Conservation (phyloP, 1,140 invertebrate species). For the Drosophila virilis region DNA sequence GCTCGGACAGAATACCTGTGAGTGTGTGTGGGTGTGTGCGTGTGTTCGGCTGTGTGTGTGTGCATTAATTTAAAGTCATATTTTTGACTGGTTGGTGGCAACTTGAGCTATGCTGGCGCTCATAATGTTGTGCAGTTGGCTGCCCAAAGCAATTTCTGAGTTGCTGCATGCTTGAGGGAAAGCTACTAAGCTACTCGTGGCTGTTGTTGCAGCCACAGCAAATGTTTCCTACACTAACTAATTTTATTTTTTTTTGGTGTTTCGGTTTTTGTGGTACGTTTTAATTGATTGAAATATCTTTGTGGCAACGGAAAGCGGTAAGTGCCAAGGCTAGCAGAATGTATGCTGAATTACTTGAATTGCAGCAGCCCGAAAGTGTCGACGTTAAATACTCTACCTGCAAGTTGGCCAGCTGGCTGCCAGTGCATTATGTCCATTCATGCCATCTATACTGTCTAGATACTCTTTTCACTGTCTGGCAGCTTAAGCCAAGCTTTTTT, state of each 20-base stretch:
- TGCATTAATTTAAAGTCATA: constrained; percentile 49
- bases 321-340: constrained; percentile 4
- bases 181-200: constrained; percentile 4
- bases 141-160: constrained; percentile 13
- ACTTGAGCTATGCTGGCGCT: constrained; percentile 29
- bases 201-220: constrained; percentile 1
- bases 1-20: not conserved
- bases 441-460: not conserved
- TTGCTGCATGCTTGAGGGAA: constrained; percentile 19
- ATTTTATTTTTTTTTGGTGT: constrained; percentile 6
- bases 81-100: constrained; percentile 31
- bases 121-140: constrained; percentile 27
- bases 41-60: not conserved
- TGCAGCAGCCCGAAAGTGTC: not conserved
- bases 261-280: constrained; percentile 25
- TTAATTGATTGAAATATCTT: constrained; percentile 77
- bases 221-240: constrained; percentile 4
- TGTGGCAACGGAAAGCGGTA: constrained; percentile 13
- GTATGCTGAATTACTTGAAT: constrained; percentile 8
- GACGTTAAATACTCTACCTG: not conserved
- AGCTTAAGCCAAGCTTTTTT: constrained; percentile 34
- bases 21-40: not conserved
- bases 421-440: too few relatives aligned
- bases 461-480: constrained; percentile 10
- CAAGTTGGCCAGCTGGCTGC: too few relatives aligned